A percentile compares a stretch with the other conserved stretches of the same genome.
phyloP scores from a whole-genome alignment of 2,797 vertebrate genomes.

The Geotrypetes seraphini region DNA sequence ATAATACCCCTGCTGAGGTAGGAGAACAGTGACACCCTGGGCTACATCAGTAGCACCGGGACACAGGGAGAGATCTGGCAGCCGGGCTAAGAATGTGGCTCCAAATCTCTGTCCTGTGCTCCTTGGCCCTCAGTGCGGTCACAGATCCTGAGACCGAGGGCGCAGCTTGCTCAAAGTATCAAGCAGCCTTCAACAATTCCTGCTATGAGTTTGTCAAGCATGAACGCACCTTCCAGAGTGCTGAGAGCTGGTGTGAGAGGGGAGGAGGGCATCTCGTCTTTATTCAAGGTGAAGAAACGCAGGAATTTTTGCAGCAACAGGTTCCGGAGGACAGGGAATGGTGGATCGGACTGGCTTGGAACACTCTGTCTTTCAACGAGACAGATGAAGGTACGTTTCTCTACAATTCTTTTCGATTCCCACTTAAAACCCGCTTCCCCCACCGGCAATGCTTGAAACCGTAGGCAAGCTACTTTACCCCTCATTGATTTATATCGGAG shows the following conservation, averaged over 20 bases:
- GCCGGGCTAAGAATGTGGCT: conserved; percentile 39
- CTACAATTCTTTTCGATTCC: too few species aligned
- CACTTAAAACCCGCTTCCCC: too few species aligned
- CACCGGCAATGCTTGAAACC: too few species aligned
- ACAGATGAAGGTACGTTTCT: conserved; percentile 38
- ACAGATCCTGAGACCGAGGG: conserved; percentile 22
- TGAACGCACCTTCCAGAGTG: conserved; percentile 52
- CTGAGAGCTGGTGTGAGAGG: conserved; percentile 83
- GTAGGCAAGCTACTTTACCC: too few species aligned
- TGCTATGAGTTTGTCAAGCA: conserved; percentile 82
- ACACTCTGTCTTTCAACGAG: conserved; percentile 45
- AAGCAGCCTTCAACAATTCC: conserved; percentile 66
- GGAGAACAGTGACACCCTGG: conserved; percentile 1
- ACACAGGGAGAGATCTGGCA: too few species aligned
- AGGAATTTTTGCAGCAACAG: conserved; percentile 74
- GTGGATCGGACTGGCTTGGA: conserved; percentile 79
- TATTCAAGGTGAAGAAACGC: conserved; percentile 69
- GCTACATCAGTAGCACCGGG: not conserved
- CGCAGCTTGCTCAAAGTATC: conserved; percentile 58
- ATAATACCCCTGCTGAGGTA: too few species aligned
- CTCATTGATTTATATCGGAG: too few species aligned
- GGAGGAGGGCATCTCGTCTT: conserved; percentile 81
- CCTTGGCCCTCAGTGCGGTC: conserved; percentile 18
- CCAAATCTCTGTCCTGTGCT: conserved; percentile 19
- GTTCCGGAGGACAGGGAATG: conserved; percentile 65